phyloP scores from a whole-genome alignment of 37 sponge, comb jelly and placozoan species.

The Tethya wilhelma region DNA sequence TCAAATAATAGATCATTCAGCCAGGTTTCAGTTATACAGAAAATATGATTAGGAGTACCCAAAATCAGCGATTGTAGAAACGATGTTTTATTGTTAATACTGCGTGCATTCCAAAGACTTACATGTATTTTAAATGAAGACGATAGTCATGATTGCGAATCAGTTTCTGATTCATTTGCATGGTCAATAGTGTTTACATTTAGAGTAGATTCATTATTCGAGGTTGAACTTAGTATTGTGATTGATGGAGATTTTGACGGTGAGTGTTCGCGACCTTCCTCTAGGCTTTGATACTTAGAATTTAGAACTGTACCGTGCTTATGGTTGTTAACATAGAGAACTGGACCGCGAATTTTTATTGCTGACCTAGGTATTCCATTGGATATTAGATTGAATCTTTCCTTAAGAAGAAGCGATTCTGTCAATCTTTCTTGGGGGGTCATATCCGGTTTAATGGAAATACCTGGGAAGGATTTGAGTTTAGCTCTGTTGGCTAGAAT shows the following conservation, averaged over 20 bases:
- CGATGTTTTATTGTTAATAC: not conserved
- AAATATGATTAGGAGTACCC: not conserved
- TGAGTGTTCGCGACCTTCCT: not conserved
- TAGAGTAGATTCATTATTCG: not conserved
- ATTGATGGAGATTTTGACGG: not conserved
- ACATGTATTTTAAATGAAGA: too few species aligned
- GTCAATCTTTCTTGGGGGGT: not conserved
- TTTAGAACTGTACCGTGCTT: not conserved
- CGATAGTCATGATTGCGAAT: not conserved
- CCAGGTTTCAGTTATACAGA: constrained; percentile 24
- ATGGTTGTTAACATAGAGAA: constrained; percentile 5
- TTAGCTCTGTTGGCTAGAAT: constrained; percentile 12
- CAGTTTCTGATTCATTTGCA: too few species aligned
- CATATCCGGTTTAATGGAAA: constrained; percentile 20
- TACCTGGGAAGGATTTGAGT: not conserved
- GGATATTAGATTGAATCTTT: constrained; percentile 10
- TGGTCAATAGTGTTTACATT: too few species aligned
- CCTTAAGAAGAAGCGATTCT: not conserved
- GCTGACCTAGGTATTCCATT: not conserved
- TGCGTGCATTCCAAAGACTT: not conserved
- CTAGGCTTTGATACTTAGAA: not conserved
- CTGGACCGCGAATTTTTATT: constrained; percentile 6
- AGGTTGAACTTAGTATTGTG: not conserved
- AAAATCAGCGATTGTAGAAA: constrained; percentile 2
- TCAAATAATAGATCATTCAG: not conserved